These are phyloP conservation scores for Atlantisia rogersi DNA, from an alignment of 2,113 vertebrate genomes.

Conservation along the genomic window DNA sequence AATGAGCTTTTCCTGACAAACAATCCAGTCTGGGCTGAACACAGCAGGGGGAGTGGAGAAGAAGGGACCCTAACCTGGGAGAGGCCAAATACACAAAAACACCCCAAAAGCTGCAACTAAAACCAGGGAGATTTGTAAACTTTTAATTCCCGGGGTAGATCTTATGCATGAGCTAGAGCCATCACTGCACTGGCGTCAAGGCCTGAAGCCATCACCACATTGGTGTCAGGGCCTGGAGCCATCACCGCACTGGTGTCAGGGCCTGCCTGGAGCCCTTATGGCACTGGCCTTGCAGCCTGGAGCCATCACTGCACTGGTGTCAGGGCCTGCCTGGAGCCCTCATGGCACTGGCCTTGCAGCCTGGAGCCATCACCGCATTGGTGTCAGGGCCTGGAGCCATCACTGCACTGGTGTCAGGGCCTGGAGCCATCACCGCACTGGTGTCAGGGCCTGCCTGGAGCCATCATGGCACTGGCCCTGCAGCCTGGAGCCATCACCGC, in stretches of 20 bases:
- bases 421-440: neutral
- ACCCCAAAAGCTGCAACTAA: neutral
- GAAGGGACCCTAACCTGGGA: neutral
- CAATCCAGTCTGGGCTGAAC: neutral
- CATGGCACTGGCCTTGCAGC: no score
- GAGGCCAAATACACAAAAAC: neutral
- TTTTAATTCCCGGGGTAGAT: neutral
- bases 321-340: no score
- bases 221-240: no score
- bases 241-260: no score
- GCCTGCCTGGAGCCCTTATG: no score
- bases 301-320: no score
- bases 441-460: neutral
- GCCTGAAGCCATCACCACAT: no score
- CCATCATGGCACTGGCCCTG: no score
- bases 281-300: no score
- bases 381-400: neutral
- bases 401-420: no score
- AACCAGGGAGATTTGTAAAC: neutral
- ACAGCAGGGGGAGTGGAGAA: neutral
- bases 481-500: neutral
- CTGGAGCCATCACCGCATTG: no score
- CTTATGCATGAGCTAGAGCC: neutral
- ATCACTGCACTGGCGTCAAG: no score
- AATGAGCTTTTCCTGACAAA: neutral